Evolutionary conservation across 2,888 invertebrate genomes (phyloP).

Genomic region (Diaprepes abbreviatus): DNA sequence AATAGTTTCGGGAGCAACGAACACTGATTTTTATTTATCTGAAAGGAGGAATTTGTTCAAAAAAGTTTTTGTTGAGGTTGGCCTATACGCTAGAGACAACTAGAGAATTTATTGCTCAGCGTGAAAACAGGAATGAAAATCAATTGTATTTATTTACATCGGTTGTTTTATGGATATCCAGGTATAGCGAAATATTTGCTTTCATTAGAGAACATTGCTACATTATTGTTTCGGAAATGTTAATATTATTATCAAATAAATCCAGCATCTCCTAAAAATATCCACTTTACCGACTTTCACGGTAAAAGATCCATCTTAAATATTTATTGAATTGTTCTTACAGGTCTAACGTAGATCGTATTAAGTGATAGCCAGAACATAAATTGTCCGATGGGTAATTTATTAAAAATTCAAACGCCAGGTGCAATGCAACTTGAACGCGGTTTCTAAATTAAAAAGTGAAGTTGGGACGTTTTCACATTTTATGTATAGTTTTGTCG

Average conservation of each 20-base stretch:
- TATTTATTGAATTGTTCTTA: not conserved
- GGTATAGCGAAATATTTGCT: too few relatives aligned
- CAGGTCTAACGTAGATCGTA: not conserved
- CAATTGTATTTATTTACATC: not conserved
- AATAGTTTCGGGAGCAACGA: slow-evolving; percentile 1
- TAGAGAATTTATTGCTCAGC: not conserved
- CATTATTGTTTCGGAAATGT: too few relatives aligned
- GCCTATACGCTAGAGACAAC: not conserved
- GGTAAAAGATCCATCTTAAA: not conserved
- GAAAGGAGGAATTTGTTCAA: slow-evolving; percentile 5
- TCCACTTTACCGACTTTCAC: too few relatives aligned
- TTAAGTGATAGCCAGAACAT: slow-evolving; percentile 20
- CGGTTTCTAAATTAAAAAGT: slow-evolving; percentile 33
- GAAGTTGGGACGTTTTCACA: slow-evolving; percentile 22
- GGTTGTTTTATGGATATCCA: not conserved
- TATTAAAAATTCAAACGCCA: slow-evolving; percentile 24
- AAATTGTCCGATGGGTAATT: slow-evolving; percentile 26
- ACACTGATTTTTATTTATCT: slow-evolving; percentile 16
- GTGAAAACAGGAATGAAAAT: not conserved
- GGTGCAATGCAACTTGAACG: slow-evolving; percentile 16
- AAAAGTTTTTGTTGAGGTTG: not conserved
- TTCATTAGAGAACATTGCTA: too few relatives aligned
- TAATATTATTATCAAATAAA: too few relatives aligned
- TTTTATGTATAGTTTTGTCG: slow-evolving; percentile 71
- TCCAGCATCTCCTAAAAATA: too few relatives aligned